phyloP scores from a whole-genome alignment of 2,113 vertebrate species.

The Saguinus midas region DNA sequence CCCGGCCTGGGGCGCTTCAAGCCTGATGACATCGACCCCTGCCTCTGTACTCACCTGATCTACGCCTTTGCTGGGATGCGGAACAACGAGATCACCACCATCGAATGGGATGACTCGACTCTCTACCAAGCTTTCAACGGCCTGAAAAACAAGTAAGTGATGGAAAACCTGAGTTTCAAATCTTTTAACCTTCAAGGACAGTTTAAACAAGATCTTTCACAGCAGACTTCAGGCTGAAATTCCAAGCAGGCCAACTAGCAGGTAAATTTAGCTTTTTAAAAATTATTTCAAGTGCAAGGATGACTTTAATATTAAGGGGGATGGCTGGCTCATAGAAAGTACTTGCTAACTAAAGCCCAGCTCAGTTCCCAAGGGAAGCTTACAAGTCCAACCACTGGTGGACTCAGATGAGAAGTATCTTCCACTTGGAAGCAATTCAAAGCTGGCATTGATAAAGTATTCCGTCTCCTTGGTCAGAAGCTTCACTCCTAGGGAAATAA shows the following conservation, averaged over 20 bases:
- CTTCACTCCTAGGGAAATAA: background rate
- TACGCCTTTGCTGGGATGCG: constrained; percentile 91
- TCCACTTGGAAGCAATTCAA: background rate
- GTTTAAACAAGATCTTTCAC: background rate
- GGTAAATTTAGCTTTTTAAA: background rate
- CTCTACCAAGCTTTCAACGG: constrained; percentile 85
- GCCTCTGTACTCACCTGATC: constrained; percentile 87
- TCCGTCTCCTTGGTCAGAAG: background rate
- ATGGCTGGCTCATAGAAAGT: background rate
- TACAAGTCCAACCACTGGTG: background rate
- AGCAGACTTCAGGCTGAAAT: background rate
- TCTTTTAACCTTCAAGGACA: background rate
- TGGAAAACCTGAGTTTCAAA: background rate
- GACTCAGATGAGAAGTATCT: background rate
- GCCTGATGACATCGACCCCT: constrained; percentile 88
- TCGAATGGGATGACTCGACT: constrained; percentile 88
- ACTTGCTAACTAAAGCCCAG: background rate
- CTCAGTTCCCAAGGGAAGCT: background rate
- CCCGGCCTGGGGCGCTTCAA: constrained; percentile 83
- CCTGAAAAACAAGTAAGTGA: constrained; percentile 84
- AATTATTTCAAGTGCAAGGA: background rate
- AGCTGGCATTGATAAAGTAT: background rate
- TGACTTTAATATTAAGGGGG: background rate
- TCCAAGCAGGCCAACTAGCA: background rate
- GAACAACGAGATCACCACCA: constrained; percentile 87